Percentiles rank a stretch among this genome's conserved stretches.
These are phyloP conservation scores for Drosophila triauraria DNA, from an alignment of 1,140 invertebrate species.

Conservation along the genomic window DNA sequence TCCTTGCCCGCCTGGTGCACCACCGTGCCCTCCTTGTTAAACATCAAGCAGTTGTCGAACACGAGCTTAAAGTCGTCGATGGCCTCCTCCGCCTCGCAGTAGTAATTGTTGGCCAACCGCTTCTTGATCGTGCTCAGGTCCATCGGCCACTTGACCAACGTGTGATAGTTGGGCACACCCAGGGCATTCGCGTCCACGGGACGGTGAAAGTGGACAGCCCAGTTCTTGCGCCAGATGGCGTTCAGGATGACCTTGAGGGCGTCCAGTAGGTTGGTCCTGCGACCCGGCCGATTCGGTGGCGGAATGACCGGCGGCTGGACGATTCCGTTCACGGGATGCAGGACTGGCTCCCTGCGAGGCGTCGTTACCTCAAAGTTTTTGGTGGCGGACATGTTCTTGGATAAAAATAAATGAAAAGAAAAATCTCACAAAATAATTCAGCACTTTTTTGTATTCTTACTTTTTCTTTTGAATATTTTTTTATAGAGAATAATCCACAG, in stretches of 20 bases:
- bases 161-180: slow-evolving; percentile 32
- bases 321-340: slow-evolving; percentile 42
- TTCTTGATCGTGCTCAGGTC: slow-evolving; percentile 41
- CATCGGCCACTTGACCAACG: slow-evolving; percentile 22
- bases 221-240: slow-evolving; percentile 14
- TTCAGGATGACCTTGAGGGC: slow-evolving; percentile 15
- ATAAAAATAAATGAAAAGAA: too few relatives aligned
- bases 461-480: background rate
- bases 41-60: slow-evolving; percentile 35
- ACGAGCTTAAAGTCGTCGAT: slow-evolving; percentile 31
- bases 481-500: background rate
- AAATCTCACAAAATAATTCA: background rate
- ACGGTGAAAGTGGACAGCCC: slow-evolving; percentile 16
- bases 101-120: slow-evolving; percentile 35
- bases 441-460: too few relatives aligned
- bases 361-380: background rate
- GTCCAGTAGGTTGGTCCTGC: slow-evolving; percentile 39
- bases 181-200: slow-evolving; percentile 26
- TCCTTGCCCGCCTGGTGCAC: slow-evolving; percentile 27
- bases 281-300: slow-evolving; percentile 24
- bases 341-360: slow-evolving; percentile 4
- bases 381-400: background rate
- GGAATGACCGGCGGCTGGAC: slow-evolving; percentile 47
- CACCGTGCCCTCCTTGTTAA: slow-evolving; percentile 23
- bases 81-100: slow-evolving; percentile 30